Evolutionary conservation across 30 jellyfish, hydroid and myxozoan genomes (phyloP).

Genomic region (Chrysaora quinquecirrha): DNA sequence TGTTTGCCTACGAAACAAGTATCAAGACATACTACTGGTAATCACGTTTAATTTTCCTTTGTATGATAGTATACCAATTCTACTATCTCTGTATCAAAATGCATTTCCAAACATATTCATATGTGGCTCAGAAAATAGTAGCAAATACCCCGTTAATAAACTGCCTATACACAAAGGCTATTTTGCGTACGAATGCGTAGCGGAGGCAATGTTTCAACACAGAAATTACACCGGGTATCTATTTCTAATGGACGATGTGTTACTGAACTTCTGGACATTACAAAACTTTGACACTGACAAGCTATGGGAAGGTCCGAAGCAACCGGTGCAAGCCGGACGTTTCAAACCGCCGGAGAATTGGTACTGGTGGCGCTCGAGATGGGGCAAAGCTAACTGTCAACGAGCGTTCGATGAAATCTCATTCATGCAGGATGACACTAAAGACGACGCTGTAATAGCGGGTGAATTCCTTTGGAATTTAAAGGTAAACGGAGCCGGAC

Average conservation of each 20-base stretch:
- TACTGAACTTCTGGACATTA: slow-evolving; percentile 86
- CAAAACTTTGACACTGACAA: slow-evolving; percentile 35
- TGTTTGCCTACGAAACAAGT: slow-evolving; percentile 55
- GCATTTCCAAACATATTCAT: slow-evolving; percentile 83
- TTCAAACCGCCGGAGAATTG: slow-evolving; percentile 64
- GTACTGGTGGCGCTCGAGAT: slow-evolving; percentile 96
- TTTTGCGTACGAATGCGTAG: slow-evolving; percentile 63
- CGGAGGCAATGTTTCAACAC: slow-evolving; percentile 57
- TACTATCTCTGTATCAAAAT: slow-evolving; percentile 53
- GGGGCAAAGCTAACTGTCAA: slow-evolving; percentile 88
- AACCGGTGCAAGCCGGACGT: slow-evolving; percentile 72
- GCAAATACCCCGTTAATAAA: slow-evolving; percentile 17
- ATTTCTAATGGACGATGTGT: slow-evolving; percentile 84
- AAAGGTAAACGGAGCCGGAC: slow-evolving; percentile 58
- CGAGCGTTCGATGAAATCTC: slow-evolving; percentile 62
- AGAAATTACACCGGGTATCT: slow-evolving; percentile 76
- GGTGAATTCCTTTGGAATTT: slow-evolving; percentile 34
- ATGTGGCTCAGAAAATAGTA: slow-evolving; percentile 77
- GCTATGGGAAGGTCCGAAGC: slow-evolving; percentile 95
- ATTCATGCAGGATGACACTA: slow-evolving; percentile 23
- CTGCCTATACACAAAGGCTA: slow-evolving; percentile 77
- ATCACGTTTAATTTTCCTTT: slow-evolving; percentile 74
- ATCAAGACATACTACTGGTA: slow-evolving; percentile 70
- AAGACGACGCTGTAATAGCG: slow-evolving; percentile 46
- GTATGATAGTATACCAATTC: slow-evolving; percentile 67